Evolutionary conservation across 2,888 invertebrate species (phyloP).

Genomic region (Ophonus ardosiacus): DNA sequence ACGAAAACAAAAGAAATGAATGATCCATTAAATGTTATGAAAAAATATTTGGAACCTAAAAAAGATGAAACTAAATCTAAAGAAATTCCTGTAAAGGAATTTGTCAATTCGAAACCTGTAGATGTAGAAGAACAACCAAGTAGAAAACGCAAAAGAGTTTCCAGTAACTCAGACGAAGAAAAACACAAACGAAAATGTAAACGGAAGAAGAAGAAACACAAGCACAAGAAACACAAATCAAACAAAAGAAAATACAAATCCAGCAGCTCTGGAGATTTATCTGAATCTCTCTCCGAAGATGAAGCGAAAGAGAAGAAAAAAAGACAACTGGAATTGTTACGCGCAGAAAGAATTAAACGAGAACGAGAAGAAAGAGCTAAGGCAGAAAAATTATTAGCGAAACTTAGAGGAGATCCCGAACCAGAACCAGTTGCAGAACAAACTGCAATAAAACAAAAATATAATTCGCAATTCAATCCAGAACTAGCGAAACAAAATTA

Average conservation of each 20-base stretch:
- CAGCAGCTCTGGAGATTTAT: slow-evolving; percentile 56
- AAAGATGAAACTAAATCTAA: slow-evolving; percentile 38
- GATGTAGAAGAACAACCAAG: slow-evolving; percentile 50
- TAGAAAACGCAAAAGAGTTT: slow-evolving; percentile 47
- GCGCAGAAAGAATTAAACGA: slow-evolving; percentile 87
- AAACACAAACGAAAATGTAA: slow-evolving; percentile 72
- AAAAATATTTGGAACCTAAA: slow-evolving; percentile 75
- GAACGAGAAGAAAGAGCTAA: slow-evolving; percentile 88
- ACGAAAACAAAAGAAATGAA: slow-evolving; percentile 82
- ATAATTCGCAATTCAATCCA: slow-evolving; percentile 98
- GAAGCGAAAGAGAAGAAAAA: slow-evolving; percentile 71
- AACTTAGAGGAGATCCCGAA: slow-evolving; percentile 78
- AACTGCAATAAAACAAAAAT: slow-evolving; percentile 81
- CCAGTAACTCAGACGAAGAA: slow-evolving; percentile 62
- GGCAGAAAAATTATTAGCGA: slow-evolving; percentile 85
- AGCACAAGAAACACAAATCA: slow-evolving; percentile 72
- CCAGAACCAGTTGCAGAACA: slow-evolving; percentile 70
- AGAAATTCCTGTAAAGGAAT: slow-evolving; percentile 63
- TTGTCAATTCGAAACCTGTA: slow-evolving; percentile 35
- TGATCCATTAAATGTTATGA: slow-evolving; percentile 87
- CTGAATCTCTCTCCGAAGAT: slow-evolving; percentile 64
- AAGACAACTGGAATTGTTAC: slow-evolving; percentile 80
- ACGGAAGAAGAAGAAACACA: slow-evolving; percentile 68
- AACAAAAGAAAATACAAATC: slow-evolving; percentile 66
- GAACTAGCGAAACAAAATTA: slow-evolving; percentile 90